phyloP scores from a whole-genome alignment of 2,797 vertebrate genomes.

The Smutsia gigantea region DNA sequence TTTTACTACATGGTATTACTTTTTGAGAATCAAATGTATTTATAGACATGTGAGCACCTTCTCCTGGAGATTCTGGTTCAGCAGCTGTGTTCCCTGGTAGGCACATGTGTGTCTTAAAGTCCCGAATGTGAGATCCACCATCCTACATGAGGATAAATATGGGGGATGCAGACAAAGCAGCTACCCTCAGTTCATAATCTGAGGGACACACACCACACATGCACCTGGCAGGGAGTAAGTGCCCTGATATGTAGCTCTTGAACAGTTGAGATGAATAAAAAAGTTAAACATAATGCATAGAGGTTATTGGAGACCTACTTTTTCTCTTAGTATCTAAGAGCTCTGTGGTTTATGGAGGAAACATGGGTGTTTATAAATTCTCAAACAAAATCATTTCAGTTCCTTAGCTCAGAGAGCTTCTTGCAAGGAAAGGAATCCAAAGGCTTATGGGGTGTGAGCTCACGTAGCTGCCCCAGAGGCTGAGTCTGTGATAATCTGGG shows the following conservation, averaged over 20 bases:
- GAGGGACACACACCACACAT: neutral
- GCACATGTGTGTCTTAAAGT: neutral
- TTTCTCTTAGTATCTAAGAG: neutral
- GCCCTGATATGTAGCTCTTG: neutral
- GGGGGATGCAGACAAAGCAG: neutral
- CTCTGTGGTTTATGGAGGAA: neutral
- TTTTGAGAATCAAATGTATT: neutral
- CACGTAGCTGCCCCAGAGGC: rapidly evolving
- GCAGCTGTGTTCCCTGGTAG: neutral
- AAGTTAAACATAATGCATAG: neutral
- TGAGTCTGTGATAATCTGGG: neutral
- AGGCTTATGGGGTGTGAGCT: neutral
- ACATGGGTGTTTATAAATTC: neutral
- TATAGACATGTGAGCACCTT: neutral
- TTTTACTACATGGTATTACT: neutral
- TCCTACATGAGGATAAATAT: neutral
- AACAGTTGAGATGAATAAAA: neutral
- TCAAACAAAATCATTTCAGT: neutral
- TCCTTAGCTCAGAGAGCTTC: neutral
- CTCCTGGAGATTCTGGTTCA: neutral
- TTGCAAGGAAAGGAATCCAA: neutral
- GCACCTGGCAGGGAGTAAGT: rapidly evolving
- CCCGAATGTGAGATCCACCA: neutral
- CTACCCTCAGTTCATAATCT: neutral
- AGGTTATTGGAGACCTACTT: neutral